Base-by-base conservation (phyloP, 2,113 vertebrate species). In the Gymnogyps californianus region DNA sequence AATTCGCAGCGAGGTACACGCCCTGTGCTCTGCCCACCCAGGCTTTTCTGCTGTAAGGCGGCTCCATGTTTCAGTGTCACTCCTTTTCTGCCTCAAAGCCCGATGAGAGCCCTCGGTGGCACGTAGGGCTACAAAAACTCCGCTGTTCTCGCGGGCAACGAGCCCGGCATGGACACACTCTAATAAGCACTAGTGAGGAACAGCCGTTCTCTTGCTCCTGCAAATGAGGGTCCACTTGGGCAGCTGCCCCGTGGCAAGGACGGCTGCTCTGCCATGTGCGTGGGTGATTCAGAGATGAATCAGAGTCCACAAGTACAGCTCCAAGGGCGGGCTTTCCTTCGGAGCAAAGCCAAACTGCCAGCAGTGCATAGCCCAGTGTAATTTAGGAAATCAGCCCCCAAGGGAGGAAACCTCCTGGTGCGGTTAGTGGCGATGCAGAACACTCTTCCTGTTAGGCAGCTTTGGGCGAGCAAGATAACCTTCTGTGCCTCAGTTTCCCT, bases 81-180 rank as follows among this genome's bases (percentile, higher is more conserved):
- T 26, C 26, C 51, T 82, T 19, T 44, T 61, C 62, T 54, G 54
- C 40, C 38, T 34, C 47, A 47, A 83, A 62, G n/a, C n/a, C 29
- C 2, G 1, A 46, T 15, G 47, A 76, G 64, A 69, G 9, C 55
- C 71, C 25, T 26, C 6, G 2, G 64, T 38, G 47, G 34, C 54
- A 55, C 34, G 25, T n/a, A 3, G 54, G 16, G 46, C 28, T 76
- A 8, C 34, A 10, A 31, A 82, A 28, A 28, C 62, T 52, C 87
- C 5, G 2, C 24, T 38, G 18, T 13, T 55, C 34, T 40, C 3
- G 0, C 28, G 34, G 24, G 54, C 11, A 8, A 26, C 1, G 12
- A 52, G 38, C 61, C 26, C 4, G 1, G 8, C 8, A 5, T 7
- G 22, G 34, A 28, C 46, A 38, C 26, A 2, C 24, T 46, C 44